Base-by-base conservation (phyloP, 2,797 vertebrate genomes). In the Notolepis coatsorum region DNA sequence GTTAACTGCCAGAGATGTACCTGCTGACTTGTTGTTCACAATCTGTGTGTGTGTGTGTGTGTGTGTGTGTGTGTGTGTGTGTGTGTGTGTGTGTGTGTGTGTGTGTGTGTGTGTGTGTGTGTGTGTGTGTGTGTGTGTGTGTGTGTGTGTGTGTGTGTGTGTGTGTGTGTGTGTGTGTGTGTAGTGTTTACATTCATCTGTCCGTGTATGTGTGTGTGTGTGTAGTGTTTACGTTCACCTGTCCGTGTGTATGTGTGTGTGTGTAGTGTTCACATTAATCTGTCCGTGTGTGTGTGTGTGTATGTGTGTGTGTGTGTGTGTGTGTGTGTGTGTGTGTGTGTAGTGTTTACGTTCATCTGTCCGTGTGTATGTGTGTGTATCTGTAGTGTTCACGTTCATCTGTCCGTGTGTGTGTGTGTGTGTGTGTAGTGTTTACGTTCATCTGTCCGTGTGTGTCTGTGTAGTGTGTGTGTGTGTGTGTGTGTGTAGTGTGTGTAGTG, bases 201-300 rank as follows among this genome's bases (percentile, higher is more conserved):
- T 48, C 17, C 38, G 15, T 41, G 53, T n/a, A 35, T 28, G 24
- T 49, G 38, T 27, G 18, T 51, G 49, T 53, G 28, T 13, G 46
- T 67, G 8, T 13, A 45, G 61, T 51, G 27, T 56, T 51, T 63
- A 41, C 77, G 39, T 56, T n/a, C n/a, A 76, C 67, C 72, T 60
- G 47, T 8, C 33, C 8, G 52, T 68, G 71, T 66, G 38, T 21
- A 3, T 15, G 15, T 31, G 25, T 2, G 15, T 47, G 24, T 61
- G 31, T 49, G 8, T 13, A 45, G 61, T 51, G 27, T 56, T 51
- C 61, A 41, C 77, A 35, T 56, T n/a, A n/a, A 76, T 68, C 72
- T 60, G 47, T 8, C 33, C 8, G 52, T 68, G 21, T 23, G 37
- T 51, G 4, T 42, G 20, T 41, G 60, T 67, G 61, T 55, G 65